These are phyloP conservation scores for Hyperoplus lanceolatus DNA, from an alignment of 2,797 vertebrate genomes.

Conservation along the genomic window DNA sequence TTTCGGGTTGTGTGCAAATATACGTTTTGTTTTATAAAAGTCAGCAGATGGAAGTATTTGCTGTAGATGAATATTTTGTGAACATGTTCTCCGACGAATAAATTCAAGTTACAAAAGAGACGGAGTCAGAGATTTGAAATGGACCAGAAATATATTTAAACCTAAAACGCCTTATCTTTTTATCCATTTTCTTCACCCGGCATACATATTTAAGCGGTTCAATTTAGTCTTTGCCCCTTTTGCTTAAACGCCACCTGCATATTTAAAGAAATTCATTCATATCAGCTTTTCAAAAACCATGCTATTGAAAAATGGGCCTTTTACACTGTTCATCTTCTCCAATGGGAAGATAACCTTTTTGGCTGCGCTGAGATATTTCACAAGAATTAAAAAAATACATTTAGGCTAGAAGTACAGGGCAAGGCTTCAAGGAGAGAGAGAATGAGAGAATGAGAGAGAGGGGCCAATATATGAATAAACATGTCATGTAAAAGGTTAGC, in stretches of 20 bases:
- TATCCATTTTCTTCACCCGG: slow-evolving; percentile 5
- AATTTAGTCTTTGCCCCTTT: slow-evolving; percentile 12
- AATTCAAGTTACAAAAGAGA: not conserved
- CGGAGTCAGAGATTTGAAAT: not conserved
- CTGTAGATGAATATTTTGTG: slow-evolving; percentile 11
- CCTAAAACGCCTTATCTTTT: not conserved
- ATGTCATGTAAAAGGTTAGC: slow-evolving; percentile 45
- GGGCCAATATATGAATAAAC: slow-evolving; percentile 25
- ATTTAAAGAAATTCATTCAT: slow-evolving; percentile 55
- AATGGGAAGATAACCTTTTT: slow-evolving; percentile 30
- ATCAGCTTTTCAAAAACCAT: slow-evolving; percentile 40
- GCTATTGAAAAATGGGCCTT: slow-evolving; percentile 46
- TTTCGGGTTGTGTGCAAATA: not conserved
- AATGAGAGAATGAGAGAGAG: not conserved
- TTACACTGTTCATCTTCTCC: slow-evolving; percentile 8
- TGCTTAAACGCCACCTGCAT: slow-evolving; percentile 27
- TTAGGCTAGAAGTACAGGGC: slow-evolving; percentile 46
- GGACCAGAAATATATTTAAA: slow-evolving; percentile 1
- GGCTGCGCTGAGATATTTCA: slow-evolving; percentile 11
- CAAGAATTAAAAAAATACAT: slow-evolving; percentile 38
- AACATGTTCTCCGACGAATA: not conserved
- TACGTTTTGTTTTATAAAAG: not conserved
- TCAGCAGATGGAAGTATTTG: slow-evolving; percentile 11
- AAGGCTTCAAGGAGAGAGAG: slow-evolving; percentile 2
- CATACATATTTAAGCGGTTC: slow-evolving; percentile 33